phyloP scores from a whole-genome alignment of 1,140 invertebrate species.

The Matsumurasca onukii region DNA sequence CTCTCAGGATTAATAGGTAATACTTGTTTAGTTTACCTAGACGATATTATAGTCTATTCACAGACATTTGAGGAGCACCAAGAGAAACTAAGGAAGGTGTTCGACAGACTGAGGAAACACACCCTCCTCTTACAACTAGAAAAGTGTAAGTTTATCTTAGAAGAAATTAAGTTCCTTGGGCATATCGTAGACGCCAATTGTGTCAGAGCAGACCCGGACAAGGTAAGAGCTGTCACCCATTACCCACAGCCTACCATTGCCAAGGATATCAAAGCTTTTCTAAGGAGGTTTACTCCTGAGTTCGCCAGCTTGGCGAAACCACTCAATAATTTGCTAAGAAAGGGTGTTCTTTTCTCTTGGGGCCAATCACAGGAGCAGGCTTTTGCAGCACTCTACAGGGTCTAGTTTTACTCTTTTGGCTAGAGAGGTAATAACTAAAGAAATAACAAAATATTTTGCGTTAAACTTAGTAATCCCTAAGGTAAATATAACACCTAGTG shows the following conservation, averaged over 20 bases:
- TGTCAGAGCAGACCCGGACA: constrained; percentile 48
- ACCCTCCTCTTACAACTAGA: constrained; percentile 50
- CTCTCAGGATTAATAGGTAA: constrained; percentile 44
- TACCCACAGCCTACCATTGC: constrained; percentile 47
- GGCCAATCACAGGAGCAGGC: neutral
- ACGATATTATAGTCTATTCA: constrained; percentile 49
- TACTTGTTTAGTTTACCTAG: constrained; percentile 48
- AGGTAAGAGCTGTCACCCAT: constrained; percentile 46
- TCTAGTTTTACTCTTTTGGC: neutral
- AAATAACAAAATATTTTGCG: neutral
- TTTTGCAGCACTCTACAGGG: neutral
- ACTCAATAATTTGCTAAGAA: constrained; percentile 45
- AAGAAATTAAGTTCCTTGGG: constrained; percentile 50
- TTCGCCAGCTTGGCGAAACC: constrained; percentile 46
- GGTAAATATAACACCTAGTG: neutral
- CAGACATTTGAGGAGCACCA: constrained; percentile 45
- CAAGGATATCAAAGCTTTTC: constrained; percentile 50
- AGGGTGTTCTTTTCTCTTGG: constrained; percentile 34
- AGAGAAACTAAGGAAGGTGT: constrained; percentile 44
- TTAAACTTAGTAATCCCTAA: neutral
- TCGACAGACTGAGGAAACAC: constrained; percentile 44
- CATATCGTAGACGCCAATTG: constrained; percentile 48
- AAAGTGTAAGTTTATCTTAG: constrained; percentile 52
- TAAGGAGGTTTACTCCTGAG: constrained; percentile 49
- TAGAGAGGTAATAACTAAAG: neutral